Evolutionary conservation across 2,113 vertebrate species (phyloP).

Genomic region (Passer montanus): DNA sequence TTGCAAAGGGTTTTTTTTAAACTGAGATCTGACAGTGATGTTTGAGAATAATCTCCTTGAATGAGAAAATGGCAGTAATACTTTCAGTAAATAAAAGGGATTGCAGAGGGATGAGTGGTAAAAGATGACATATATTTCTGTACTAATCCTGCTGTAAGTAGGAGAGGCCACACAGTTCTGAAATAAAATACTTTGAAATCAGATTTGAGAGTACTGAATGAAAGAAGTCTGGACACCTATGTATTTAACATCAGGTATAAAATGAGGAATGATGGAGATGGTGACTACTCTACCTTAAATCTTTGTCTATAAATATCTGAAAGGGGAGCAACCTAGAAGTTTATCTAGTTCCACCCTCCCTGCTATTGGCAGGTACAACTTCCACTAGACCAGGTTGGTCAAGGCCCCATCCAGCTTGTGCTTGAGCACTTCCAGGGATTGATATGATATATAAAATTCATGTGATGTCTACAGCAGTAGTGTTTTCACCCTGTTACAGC

Average conservation of each 20-base stretch:
- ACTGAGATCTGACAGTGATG: not conserved
- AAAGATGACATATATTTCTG: not conserved
- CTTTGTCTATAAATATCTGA: not conserved
- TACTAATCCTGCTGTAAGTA: not conserved
- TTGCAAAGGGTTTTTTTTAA: not conserved
- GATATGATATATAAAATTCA: not conserved
- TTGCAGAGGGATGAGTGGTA: not conserved
- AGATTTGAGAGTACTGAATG: not conserved
- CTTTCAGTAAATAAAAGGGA: not conserved
- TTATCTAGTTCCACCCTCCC: not conserved
- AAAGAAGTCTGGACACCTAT: not conserved
- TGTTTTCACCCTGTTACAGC: not conserved
- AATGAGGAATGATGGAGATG: not conserved
- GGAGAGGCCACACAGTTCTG: not conserved
- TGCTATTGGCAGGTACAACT: not conserved
- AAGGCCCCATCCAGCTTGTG: not conserved
- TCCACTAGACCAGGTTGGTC: not conserved
- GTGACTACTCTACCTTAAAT: not conserved
- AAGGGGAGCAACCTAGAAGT: not conserved
- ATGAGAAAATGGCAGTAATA: not conserved
- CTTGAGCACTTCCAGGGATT: not conserved
- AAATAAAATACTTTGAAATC: not conserved
- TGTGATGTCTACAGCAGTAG: not conserved
- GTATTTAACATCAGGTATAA: not conserved
- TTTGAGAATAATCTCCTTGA: not conserved